phyloP scores from a whole-genome alignment of 1,140 invertebrate species.

The Proales similis region DNA sequence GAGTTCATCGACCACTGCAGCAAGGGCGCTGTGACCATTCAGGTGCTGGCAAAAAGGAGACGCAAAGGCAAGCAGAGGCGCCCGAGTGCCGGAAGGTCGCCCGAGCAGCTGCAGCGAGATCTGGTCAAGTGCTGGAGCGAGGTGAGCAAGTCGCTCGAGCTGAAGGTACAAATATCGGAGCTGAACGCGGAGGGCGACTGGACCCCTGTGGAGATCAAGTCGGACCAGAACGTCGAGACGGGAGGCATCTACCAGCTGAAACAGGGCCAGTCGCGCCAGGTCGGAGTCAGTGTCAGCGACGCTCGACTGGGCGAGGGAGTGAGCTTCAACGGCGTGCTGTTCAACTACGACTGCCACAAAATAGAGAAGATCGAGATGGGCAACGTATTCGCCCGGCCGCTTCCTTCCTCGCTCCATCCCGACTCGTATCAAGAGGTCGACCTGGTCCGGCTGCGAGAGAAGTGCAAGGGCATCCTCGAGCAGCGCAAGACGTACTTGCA shows the following conservation, averaged over 20 bases:
- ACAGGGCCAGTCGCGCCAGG: conserved; percentile 59
- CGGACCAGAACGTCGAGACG: conserved; percentile 59
- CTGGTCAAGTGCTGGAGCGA: conserved; percentile 88
- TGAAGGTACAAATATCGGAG: conserved; percentile 86
- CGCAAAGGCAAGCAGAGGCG: background rate
- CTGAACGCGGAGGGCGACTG: conserved; percentile 76
- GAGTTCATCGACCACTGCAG: conserved; percentile 93
- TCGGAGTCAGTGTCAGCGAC: conserved; percentile 4
- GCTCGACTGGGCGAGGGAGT: conserved; percentile 62
- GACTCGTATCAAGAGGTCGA: conserved; percentile 98
- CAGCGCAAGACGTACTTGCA: conserved; percentile 77
- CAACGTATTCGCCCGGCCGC: background rate
- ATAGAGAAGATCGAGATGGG: conserved; percentile 47
- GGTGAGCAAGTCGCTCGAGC: conserved; percentile 82
- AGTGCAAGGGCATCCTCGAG: conserved; percentile 84
- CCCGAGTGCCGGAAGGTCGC: conserved; percentile 71
- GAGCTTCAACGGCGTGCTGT: conserved; percentile 60
- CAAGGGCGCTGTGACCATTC: conserved; percentile 87
- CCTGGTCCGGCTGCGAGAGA: conserved; percentile 72
- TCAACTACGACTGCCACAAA: conserved; percentile 65
- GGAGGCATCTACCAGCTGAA: conserved; percentile 91
- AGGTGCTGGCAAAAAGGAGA: conserved; percentile 91
- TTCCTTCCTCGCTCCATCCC: background rate
- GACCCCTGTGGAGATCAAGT: conserved; percentile 75
- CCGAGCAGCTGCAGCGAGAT: conserved; percentile 68